These are phyloP conservation scores for Drosophila novamexicana DNA, from an alignment of 1,140 invertebrate species.

Conservation along the genomic window DNA sequence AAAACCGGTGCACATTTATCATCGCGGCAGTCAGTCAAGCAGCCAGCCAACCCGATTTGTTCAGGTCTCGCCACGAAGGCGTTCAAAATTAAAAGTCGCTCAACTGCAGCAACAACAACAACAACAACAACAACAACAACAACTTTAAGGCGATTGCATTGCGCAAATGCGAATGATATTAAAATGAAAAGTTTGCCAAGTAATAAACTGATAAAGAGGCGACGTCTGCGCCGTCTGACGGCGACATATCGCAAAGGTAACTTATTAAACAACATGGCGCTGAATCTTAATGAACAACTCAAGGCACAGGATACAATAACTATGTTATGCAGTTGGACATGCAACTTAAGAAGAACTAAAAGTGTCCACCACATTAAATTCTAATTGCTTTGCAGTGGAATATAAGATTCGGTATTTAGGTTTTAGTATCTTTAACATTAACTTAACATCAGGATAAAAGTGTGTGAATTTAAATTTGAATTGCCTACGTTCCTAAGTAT, in stretches of 20 bases:
- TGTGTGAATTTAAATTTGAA: too few species aligned
- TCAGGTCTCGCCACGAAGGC: slow-evolving; percentile 68
- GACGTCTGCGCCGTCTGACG: slow-evolving; percentile 71
- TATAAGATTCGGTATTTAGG: too few species aligned
- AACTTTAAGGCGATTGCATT: slow-evolving; percentile 61
- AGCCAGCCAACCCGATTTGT: slow-evolving; percentile 62
- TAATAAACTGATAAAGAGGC: slow-evolving; percentile 83
- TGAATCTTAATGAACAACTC: slow-evolving; percentile 36
- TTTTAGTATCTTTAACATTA: too few species aligned
- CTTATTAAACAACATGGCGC: slow-evolving; percentile 80
- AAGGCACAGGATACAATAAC: background rate
- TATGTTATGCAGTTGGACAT: background rate
- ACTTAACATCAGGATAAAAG: too few species aligned
- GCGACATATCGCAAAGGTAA: slow-evolving; percentile 80
- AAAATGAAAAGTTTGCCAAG: slow-evolving; percentile 83
- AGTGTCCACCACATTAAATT: too few species aligned
- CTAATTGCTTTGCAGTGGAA: too few species aligned
- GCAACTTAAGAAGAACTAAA: background rate
- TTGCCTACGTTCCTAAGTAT: too few species aligned
- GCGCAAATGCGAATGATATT: slow-evolving; percentile 81
- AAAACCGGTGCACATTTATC: slow-evolving; percentile 74
- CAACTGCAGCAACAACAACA: slow-evolving; percentile 46
- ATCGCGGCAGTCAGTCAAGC: slow-evolving; percentile 57
- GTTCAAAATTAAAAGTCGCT: slow-evolving; percentile 82
- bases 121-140: slow-evolving; percentile 36